Base-by-base conservation (phyloP, 2,113 vertebrate species). In the Microcebus lehilahytsara region DNA sequence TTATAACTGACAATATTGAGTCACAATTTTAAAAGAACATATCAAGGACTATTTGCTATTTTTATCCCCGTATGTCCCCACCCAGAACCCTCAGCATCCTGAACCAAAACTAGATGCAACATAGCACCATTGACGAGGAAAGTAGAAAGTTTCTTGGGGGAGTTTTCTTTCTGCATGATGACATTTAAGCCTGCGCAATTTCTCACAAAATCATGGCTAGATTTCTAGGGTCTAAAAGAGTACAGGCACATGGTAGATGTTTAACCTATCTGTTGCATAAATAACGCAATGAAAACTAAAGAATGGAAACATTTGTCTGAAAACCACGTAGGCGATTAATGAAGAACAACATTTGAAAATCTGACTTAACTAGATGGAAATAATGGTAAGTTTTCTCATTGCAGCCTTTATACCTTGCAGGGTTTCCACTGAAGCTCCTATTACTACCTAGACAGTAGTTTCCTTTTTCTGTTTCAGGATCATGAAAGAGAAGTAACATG, bases 401-500 rank as follows among this genome's bases (percentile, higher is more conserved):
- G 51, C 16, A 87, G 49, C 10, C 37, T 74, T 92, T 79, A 56
- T 4, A 30, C 49, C 60, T 94, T 53, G 3, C 16, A 34, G 23
- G 40, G 3, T 40, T 58, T n/a, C 40, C 22, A 30, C 4, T 14
- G 58, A 85, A 30, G 17, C 25, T 83, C 11, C 19, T 93, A 93
- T 80, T 60, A 46, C 40, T 51, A 17, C 8, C 25, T 30, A 91
- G 3, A 71, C 11, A 93, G 8, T 49, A 34, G 16, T 46, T 93
- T 75, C 30, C 80, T 46, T 90, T 93, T 74, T 91, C 71, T 79
- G 5, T 84, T 89, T 84, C 71, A 71, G 5, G 64, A 25, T 75
- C 34, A 53, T 62, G 75, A 77, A 75, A 75, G 74, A 90, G 23
- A 27, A 93, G 13, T 78, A 69, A 37, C 62, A 8, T 67, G 23